A percentile compares a stretch with the other conserved stretches of the same genome.
Evolutionary conservation across 2,113 vertebrate species (phyloP).

Genomic region (Sprattus sprattus): DNA sequence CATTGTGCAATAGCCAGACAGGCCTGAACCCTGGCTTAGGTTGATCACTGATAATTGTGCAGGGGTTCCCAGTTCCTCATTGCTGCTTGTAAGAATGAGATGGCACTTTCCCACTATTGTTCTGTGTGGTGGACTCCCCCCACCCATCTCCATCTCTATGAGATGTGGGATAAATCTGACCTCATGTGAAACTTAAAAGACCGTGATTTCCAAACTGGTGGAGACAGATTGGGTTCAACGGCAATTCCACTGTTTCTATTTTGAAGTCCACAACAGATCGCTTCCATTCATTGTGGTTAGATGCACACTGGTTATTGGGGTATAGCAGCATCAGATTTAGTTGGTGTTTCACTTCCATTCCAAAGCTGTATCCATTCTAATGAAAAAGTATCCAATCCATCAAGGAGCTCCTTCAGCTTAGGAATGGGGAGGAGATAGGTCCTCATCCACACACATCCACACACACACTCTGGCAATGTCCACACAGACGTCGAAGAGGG

Average conservation of each 20-base stretch:
- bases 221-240: neutral
- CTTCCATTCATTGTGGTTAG: neutral
- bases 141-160: neutral
- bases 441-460: too few relatives aligned
- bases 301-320: neutral
- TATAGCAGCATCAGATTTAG: neutral
- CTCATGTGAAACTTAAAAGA: neutral
- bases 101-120: neutral
- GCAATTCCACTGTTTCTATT: neutral
- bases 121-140: neutral
- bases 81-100: neutral
- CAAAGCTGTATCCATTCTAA: neutral
- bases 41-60: neutral
- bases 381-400: neutral
- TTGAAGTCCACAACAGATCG: neutral
- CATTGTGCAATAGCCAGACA: neutral
- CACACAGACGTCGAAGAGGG: neutral
- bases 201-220: neutral
- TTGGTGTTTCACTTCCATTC: neutral
- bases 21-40: neutral
- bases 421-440: neutral
- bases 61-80: neutral
- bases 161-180: neutral
- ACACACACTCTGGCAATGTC: neutral
- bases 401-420: neutral